phyloP scores from a whole-genome alignment of 2,888 invertebrate genomes.

The Tetheella fluctuosa region DNA sequence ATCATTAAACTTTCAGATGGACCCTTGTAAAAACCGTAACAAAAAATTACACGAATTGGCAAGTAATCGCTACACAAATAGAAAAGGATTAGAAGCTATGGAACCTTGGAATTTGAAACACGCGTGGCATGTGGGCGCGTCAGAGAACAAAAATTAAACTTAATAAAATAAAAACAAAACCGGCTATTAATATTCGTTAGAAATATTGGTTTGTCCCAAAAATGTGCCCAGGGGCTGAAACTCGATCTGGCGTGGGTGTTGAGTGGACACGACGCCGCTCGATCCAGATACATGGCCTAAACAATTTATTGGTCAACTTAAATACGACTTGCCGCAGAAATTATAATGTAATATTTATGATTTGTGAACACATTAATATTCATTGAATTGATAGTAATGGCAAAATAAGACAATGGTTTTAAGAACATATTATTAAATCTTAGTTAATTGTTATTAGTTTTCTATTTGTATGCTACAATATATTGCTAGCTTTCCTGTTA shows the following conservation, averaged over 20 bases:
- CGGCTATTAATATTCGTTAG: constrained; percentile 82
- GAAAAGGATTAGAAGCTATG: not conserved
- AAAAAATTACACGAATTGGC: not conserved
- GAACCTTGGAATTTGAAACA: constrained; percentile 46
- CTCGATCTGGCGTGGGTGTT: constrained; percentile 74
- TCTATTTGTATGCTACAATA: not conserved
- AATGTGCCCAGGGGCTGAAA: constrained; percentile 81
- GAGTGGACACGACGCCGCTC: constrained; percentile 63
- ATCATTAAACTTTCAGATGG: constrained; percentile 14
- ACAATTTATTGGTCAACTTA: constrained; percentile 52
- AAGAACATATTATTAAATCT: not conserved
- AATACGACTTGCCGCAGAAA: constrained; percentile 58
- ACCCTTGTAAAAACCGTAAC: not conserved
- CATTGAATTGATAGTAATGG: constrained; percentile 20
- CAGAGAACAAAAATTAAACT: constrained; percentile 65
- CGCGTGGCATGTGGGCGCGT: constrained; percentile 66
- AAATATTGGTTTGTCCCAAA: constrained; percentile 83
- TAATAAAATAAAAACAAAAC: constrained; percentile 71
- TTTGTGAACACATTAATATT: constrained; percentile 47
- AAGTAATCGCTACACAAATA: not conserved
- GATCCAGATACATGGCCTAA: constrained; percentile 55
- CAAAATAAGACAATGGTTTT: constrained; percentile 11
- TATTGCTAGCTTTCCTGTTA: not conserved
- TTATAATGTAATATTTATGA: constrained; percentile 55
- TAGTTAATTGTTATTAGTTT: too few relatives aligned